These are phyloP conservation scores for Laupala kohalensis DNA, from an alignment of 1,140 invertebrate genomes.

Conservation along the genomic window DNA sequence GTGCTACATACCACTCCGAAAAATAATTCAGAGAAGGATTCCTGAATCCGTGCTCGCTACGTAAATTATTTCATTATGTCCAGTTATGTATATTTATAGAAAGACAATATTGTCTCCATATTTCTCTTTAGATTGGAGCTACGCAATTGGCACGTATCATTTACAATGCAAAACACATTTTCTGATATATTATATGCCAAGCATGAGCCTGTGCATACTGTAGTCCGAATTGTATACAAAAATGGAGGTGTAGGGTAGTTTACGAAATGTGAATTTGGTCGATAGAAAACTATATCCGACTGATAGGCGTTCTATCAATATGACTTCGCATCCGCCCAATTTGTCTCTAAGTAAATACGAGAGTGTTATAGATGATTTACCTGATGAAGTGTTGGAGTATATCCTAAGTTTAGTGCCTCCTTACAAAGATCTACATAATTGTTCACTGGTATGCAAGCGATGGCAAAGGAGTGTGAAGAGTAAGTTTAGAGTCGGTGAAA, in stretches of 20 bases:
- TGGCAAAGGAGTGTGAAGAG: slow-evolving; percentile 72
- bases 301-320: not conserved
- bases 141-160: not conserved
- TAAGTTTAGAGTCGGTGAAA: slow-evolving; percentile 31
- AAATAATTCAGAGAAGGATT: not conserved
- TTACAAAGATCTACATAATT: slow-evolving; percentile 76
- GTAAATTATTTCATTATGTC: too few relatives aligned
- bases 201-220: not conserved
- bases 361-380: slow-evolving; percentile 33
- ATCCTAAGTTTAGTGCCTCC: slow-evolving; percentile 79
- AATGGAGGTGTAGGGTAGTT: not conserved
- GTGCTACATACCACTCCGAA: not conserved
- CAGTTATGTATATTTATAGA: too few relatives aligned
- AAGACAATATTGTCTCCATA: too few relatives aligned
- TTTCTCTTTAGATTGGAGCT: not conserved
- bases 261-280: not conserved
- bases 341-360: not conserved
- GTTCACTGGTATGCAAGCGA: slow-evolving; percentile 69
- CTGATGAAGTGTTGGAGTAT: slow-evolving; percentile 86
- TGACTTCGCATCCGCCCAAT: not conserved
- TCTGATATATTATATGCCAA: not conserved
- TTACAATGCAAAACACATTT: too few relatives aligned
- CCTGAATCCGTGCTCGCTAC: too few relatives aligned
- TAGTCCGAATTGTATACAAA: not conserved
- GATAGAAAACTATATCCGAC: not conserved